Base-by-base conservation (phyloP, 92 coral and sea anemone genomes). In the Desmophyllum pertusum region DNA sequence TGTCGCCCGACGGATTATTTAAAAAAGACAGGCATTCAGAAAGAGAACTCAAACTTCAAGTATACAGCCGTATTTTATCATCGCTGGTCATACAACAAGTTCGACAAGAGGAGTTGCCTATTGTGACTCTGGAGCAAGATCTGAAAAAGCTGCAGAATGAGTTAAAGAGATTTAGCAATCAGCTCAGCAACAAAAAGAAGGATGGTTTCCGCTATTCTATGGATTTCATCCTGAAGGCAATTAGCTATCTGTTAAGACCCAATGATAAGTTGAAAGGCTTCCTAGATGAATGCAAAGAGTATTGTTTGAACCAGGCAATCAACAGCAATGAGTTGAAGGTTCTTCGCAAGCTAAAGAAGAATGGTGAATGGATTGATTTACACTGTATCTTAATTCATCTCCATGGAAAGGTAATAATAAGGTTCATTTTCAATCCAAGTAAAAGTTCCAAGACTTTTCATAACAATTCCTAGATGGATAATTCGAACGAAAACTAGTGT, bases 321-420 rank as follows among this genome's bases (percentile, higher is more conserved):
- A 25, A 27, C 6, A 23, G 36, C 29, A 63, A 25, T 27, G 73
- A 78, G 1, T 27, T 78, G 0, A 65, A 63, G 53, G n/a, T 63
- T n/a, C 33, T 78, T 40, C 50, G 38, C 27, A 33, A 18, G 46
- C 43, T 55, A 5, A 77, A 43, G 73, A 78, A 41, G 10, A 59
- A 18, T 23, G 45, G 79, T 23, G 33, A 78, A 9, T 62, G 83
- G 83, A 39, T 61, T 43, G 73, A 36, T 45, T 57, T 62, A 3
- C 83, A 78, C 45, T 78, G 38, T 8, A 62, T 78, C 57, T 39
- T 63, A 11, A 39, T 78, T 45, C 15, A 35, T 41, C 48, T 77
- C 29, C 82, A 77, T 29, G 71, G 82, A 37, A 59, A 57, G 82
- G 82, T 38, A 63, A 36, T n/a, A n/a, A n/a, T n/a, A n/a, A n/a